Evolutionary conservation across 92 coral and sea anemone species (phyloP).

Genomic region (Porites divaricata): DNA sequence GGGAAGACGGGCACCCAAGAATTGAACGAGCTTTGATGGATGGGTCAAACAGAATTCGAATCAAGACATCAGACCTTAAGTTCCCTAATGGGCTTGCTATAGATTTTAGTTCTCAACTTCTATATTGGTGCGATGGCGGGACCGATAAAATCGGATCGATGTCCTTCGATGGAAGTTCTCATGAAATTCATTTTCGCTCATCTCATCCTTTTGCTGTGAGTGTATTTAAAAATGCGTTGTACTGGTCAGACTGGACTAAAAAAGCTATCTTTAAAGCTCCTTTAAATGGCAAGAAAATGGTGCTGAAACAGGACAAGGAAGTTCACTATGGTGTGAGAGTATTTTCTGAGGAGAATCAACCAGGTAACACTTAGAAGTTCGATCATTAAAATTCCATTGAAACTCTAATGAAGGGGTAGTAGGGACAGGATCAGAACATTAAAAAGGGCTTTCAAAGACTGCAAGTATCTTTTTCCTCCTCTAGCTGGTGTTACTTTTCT

Average conservation of each 20-base stretch:
- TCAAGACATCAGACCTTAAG: constrained; percentile 44
- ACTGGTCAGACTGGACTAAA: constrained; percentile 87
- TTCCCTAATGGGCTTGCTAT: constrained; percentile 84
- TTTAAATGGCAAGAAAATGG: constrained; percentile 27
- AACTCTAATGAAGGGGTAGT: too few relatives aligned
- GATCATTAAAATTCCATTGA: too few relatives aligned
- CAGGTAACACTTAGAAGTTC: constrained; percentile 50
- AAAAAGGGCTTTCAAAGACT: too few relatives aligned
- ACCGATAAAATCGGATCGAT: constrained; percentile 68
- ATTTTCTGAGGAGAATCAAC: constrained; percentile 70
- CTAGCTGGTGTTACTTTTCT: too few relatives aligned
- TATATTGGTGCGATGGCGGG: constrained; percentile 90
- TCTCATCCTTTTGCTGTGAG: constrained; percentile 79
- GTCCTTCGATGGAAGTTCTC: constrained; percentile 64
- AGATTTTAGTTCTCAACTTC: constrained; percentile 65
- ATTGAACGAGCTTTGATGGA: constrained; percentile 79
- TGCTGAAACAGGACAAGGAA: constrained; percentile 42
- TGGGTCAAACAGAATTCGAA: constrained; percentile 71
- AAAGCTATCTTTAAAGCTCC: constrained; percentile 56
- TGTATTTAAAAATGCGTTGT: constrained; percentile 52
- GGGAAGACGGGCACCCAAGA: constrained; percentile 70
- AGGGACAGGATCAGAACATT: too few relatives aligned
- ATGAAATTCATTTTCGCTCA: background rate
- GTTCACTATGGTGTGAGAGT: constrained; percentile 67
- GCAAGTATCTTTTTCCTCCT: too few relatives aligned